Conservation (phyloP, 1,140 invertebrate genomes). For the Megathymus violae region DNA sequence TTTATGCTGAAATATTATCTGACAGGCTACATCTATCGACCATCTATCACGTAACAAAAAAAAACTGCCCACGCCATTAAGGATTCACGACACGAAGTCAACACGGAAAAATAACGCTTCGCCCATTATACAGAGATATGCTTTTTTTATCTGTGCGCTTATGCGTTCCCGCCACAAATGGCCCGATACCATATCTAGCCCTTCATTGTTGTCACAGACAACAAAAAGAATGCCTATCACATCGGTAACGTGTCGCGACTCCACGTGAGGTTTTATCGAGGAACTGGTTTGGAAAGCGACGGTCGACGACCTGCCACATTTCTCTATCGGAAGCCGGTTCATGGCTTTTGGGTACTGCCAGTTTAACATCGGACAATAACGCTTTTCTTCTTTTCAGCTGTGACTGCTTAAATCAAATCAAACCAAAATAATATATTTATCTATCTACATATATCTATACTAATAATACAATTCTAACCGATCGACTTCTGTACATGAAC, state of each 20-base stretch:
- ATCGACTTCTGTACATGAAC: no score
- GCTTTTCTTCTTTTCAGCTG: conserved; percentile 32
- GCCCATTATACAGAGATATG: conserved; percentile 29
- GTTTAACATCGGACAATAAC: conserved; percentile 32
- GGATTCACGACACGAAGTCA: conserved; percentile 17
- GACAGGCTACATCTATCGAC: neutral
- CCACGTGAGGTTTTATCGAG: conserved; percentile 55
- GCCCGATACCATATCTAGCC: conserved; percentile 26
- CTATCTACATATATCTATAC: no score
- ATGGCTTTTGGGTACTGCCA: conserved; percentile 46
- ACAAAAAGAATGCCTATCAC: conserved; percentile 42
- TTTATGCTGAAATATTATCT: neutral
- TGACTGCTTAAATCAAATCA: neutral
- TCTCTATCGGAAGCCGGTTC: conserved; percentile 60
- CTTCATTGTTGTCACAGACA: conserved; percentile 37
- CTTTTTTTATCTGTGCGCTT: conserved; percentile 28
- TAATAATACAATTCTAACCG: no score
- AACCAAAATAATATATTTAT: neutral
- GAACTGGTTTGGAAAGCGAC: conserved; percentile 74
- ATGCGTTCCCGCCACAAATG: conserved; percentile 25
- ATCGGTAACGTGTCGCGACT: conserved; percentile 48
- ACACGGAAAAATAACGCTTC: conserved; percentile 27
- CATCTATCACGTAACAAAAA: neutral
- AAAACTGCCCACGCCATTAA: conserved; percentile 7
- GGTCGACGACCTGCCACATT: conserved; percentile 59